phyloP scores from a whole-genome alignment of 2,888 invertebrate species.

The Rhingia rostrata region DNA sequence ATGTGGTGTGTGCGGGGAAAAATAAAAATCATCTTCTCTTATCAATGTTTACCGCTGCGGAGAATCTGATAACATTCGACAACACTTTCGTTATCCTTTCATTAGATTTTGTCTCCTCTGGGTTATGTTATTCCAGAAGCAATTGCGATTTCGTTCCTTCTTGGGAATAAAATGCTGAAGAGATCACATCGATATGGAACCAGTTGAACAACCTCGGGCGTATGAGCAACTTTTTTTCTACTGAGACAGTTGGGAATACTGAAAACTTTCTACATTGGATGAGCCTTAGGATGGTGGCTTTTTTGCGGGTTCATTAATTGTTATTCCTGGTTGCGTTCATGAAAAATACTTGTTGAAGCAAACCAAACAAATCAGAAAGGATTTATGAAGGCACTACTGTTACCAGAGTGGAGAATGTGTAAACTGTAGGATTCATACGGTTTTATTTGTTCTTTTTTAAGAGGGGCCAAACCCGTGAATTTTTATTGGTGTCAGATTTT shows the following conservation, averaged over 20 bases:
- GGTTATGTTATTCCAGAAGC: neutral
- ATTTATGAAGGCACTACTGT: no score
- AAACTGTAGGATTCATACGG: no score
- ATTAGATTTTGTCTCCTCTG: neutral
- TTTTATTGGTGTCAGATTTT: no score
- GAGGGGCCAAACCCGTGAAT: no score
- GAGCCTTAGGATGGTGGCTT: no score
- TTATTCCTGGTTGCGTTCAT: no score
- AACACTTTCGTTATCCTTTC: constrained; percentile 28
- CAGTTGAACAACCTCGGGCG: constrained; percentile 20
- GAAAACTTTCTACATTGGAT: neutral
- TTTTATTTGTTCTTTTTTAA: no score
- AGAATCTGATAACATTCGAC: constrained; percentile 48
- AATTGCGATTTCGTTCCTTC: constrained; percentile 7
- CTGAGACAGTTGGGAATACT: constrained; percentile 4
- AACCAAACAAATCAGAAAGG: no score
- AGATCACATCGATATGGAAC: constrained; percentile 1
- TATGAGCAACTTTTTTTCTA: constrained; percentile 37
- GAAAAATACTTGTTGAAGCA: no score
- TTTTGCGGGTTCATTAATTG: no score
- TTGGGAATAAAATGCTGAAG: constrained; percentile 1
- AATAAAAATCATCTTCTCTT: constrained; percentile 21
- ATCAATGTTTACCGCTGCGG: constrained; percentile 57
- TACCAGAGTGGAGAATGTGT: no score
- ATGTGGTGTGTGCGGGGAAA: neutral